phyloP scores from a whole-genome alignment of 1,140 invertebrate species.

The Archegozetes longisetosus region DNA sequence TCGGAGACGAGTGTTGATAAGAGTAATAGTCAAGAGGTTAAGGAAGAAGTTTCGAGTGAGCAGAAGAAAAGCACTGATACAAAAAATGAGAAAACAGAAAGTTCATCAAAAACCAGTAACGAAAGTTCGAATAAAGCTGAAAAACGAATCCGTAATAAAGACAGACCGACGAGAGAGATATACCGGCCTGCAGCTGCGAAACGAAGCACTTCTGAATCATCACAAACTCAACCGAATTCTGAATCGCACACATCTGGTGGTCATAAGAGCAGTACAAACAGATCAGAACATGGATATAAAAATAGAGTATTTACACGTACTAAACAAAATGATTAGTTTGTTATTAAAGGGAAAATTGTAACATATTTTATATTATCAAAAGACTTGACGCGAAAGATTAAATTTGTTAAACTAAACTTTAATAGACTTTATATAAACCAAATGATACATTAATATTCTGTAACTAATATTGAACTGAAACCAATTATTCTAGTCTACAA shows the following conservation, averaged over 20 bases:
- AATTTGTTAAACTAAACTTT: too few species aligned
- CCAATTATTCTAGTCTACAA: conserved; percentile 8
- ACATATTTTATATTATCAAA: too few species aligned
- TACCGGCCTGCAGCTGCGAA: conserved; percentile 18
- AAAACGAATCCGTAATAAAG: conserved; percentile 14
- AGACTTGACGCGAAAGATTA: too few species aligned
- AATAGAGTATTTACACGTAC: not conserved
- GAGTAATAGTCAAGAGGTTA: not conserved
- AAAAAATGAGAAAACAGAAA: not conserved
- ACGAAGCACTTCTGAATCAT: not conserved
- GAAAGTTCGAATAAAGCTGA: not conserved
- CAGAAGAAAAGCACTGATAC: not conserved
- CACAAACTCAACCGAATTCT: not conserved
- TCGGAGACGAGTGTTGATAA: not conserved
- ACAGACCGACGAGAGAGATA: conserved; percentile 21
- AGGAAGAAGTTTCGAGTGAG: not conserved
- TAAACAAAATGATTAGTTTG: too few species aligned
- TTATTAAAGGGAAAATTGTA: too few species aligned
- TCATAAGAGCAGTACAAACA: not conserved
- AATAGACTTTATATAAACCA: not conserved
- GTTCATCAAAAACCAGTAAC: not conserved
- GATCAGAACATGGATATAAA: not conserved
- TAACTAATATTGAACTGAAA: not conserved
- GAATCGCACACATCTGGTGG: not conserved
- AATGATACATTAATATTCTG: not conserved